These are phyloP conservation scores for Tryphoninae sp. DNA, from an alignment of 2,888 invertebrate genomes.

Conservation along the genomic window DNA sequence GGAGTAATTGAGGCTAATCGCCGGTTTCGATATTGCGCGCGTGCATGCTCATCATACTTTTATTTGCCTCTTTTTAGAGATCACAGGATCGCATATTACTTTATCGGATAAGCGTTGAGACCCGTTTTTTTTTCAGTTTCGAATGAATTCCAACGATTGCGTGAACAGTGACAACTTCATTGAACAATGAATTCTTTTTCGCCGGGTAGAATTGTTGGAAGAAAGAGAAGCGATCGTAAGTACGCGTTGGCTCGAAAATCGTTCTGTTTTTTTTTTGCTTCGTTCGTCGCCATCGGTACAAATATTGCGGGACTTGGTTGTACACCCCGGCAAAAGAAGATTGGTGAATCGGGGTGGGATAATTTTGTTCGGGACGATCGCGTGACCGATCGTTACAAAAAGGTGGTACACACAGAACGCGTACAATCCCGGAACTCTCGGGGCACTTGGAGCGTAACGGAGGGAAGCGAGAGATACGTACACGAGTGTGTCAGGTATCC, in stretches of 20 bases:
- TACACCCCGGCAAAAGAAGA: slow-evolving; percentile 1
- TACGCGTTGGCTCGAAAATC: background rate
- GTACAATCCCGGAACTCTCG: slow-evolving; percentile 37
- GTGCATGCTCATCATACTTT: background rate
- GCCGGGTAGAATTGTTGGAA: background rate
- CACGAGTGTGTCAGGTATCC: slow-evolving; percentile 9
- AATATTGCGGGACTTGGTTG: no score
- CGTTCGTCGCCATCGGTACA: no score
- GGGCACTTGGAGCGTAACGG: slow-evolving; percentile 26
- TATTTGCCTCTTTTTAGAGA: background rate
- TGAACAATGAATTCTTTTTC: background rate
- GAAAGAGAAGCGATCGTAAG: background rate
- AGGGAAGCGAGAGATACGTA: slow-evolving; percentile 18
- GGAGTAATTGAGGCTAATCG: background rate
- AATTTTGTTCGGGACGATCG: slow-evolving; percentile 29
- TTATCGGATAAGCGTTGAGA: background rate
- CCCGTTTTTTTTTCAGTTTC: background rate
- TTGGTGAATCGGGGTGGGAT: slow-evolving; percentile 3
- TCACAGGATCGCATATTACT: background rate
- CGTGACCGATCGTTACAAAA: slow-evolving; percentile 54
- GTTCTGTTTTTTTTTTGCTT: background rate
- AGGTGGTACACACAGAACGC: slow-evolving; percentile 9
- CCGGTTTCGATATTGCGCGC: background rate
- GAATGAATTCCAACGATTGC: slow-evolving; percentile 14
- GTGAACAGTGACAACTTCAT: slow-evolving; percentile 38